Evolutionary conservation across 2,797 vertebrate genomes (phyloP).

Genomic region (Etheostoma nigrum): DNA sequence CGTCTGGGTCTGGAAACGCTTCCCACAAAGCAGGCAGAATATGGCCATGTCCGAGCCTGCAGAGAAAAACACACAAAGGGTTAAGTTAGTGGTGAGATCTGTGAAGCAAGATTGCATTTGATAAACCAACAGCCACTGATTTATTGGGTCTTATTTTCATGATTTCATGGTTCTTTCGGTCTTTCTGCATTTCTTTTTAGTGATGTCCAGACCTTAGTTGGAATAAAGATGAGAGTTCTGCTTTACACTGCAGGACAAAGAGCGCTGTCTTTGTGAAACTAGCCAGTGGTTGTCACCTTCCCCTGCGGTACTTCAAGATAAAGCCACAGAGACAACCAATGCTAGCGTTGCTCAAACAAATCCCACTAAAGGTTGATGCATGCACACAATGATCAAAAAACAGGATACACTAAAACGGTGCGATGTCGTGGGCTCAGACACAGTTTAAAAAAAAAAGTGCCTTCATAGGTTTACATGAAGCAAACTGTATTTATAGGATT

Average conservation of each 20-base stretch:
- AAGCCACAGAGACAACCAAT: constrained; percentile 1
- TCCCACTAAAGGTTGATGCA: not conserved
- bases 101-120: not conserved
- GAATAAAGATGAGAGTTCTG: not conserved
- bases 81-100: not conserved
- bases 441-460: constrained; percentile 9
- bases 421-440: constrained; percentile 9
- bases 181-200: not conserved
- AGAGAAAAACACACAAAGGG: not conserved
- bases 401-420: constrained; percentile 8
- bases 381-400: constrained; percentile 7
- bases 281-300: not conserved
- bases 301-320: not conserved
- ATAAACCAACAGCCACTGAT: not conserved
- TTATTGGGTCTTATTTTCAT: not conserved
- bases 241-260: not conserved
- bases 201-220: not conserved
- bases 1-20: constrained; percentile 94
- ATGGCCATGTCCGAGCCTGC: constrained; percentile 95
- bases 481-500: constrained; percentile 64
- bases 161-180: not conserved
- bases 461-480: constrained; percentile 24
- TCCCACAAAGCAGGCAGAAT: constrained; percentile 95
- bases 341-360: constrained; percentile 13
- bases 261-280: not conserved